Conservation (phyloP, 2,888 invertebrate genomes). For the Drosophila acutilabella region DNA sequence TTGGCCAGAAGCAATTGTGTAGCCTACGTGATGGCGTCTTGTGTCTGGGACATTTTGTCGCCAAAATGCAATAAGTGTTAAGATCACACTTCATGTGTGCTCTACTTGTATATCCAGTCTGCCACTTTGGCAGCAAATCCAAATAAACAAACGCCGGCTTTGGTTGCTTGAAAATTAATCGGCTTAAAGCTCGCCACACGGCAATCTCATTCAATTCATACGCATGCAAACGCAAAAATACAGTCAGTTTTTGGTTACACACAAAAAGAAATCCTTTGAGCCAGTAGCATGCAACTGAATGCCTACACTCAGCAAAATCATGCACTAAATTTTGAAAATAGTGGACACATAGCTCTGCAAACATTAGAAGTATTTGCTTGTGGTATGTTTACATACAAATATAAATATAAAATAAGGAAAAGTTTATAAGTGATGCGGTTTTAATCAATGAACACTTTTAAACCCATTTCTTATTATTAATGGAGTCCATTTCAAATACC, state of each 20-base stretch:
- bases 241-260: conserved; percentile 9
- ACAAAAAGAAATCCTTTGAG: conserved; percentile 28
- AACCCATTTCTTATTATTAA: no score
- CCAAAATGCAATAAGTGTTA: conserved; percentile 67
- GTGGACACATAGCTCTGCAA: no score
- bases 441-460: no score
- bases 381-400: no score
- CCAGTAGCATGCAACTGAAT: conserved; percentile 29
- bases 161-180: conserved; percentile 62
- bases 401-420: no score
- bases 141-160: conserved; percentile 28
- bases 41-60: conserved; percentile 55
- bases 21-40: conserved; percentile 11
- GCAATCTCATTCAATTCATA: conserved; percentile 4
- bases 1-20: conserved; percentile 25
- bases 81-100: conserved; percentile 62
- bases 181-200: conserved; percentile 54
- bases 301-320: background rate
- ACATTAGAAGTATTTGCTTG: no score
- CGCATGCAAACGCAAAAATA: background rate
- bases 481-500: no score
- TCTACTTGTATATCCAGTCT: conserved; percentile 5
- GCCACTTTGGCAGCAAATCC: conserved; percentile 6
- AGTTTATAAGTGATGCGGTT: no score
- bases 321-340: no score